Base-by-base conservation (phyloP, 2,797 vertebrate species). In the Pantherophis alleghaniensis region DNA sequence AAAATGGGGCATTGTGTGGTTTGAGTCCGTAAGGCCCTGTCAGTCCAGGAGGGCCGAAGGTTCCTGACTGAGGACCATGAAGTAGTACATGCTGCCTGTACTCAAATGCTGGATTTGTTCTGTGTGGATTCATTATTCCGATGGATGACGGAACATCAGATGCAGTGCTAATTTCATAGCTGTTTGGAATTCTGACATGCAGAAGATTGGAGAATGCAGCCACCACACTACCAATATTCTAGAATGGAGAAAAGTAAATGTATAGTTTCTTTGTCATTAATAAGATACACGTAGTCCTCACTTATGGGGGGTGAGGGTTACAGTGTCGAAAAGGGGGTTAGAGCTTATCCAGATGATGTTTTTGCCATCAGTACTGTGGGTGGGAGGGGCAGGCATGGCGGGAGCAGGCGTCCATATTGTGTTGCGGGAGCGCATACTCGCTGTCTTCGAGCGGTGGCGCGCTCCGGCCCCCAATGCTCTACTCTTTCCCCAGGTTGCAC, bases 171-270 rank as follows among this genome's bases (percentile, higher is more conserved):
- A 99, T 98, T 97, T 99, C 99, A 1, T 99, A 99, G 97, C 99
- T 99, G 97, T 98, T 99, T 91, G 99, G 99, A 94, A 99, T 98
- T 97, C 99, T 98, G 92, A 99, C 99, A 5, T 98, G 98, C 42
- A 99, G 98, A 47, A 99, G 98, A 96, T 99, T 98, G 92, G 99
- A 99, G 97, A 99, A 99, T 1, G 99, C 99, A 53, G 99, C 99
- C 92, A 99, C 98, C 14, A 99, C 98, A 0, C 98, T 98, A 2
- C 98, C 98, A 28, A 99, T 99, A 96, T 99, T 99, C 99, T 99
- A 24, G 90, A 96, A 89, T 79, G 42, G 51, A 60, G 86, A 26
- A 90, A 16, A 53, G 56, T 86, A 0, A n/a, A 88, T 0, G 63
- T n/a, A 92, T 1, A 89, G 14, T 26, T 26, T 1, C 24, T 91